These are phyloP conservation scores for Seriola quinqueradiata DNA, from an alignment of 2,113 vertebrate species.

Conservation along the genomic window DNA sequence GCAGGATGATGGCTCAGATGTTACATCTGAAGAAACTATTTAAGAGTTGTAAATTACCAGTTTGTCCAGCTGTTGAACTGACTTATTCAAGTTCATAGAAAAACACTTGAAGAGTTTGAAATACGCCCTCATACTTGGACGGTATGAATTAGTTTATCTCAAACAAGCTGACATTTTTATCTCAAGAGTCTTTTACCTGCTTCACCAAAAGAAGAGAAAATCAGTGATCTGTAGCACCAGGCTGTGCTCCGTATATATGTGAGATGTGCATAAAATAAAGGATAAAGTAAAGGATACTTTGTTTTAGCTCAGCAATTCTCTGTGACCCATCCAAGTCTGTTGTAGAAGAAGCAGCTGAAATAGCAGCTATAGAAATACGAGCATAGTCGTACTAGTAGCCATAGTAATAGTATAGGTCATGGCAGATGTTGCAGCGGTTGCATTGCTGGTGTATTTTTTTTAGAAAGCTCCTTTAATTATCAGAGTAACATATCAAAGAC, in stretches of 20 bases:
- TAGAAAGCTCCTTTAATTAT: conserved; percentile 10
- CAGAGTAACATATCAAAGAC: conserved; percentile 11
- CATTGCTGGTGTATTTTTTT: neutral
- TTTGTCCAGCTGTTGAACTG: neutral
- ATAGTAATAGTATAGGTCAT: neutral
- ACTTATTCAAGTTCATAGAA: neutral
- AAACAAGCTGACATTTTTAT: neutral
- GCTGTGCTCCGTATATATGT: neutral
- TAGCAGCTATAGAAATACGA: conserved; percentile 1
- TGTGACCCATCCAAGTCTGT: neutral
- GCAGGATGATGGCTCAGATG: neutral
- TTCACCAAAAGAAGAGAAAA: neutral
- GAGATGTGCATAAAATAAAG: neutral
- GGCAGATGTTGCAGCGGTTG: conserved; percentile 13
- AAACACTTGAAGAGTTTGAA: conserved; percentile 5
- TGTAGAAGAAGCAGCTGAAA: neutral
- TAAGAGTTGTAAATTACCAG: neutral
- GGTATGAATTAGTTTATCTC: neutral
- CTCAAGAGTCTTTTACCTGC: neutral
- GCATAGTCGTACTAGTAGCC: neutral
- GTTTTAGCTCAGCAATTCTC: neutral
- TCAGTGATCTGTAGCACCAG: neutral
- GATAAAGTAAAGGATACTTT: neutral
- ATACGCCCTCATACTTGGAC: neutral
- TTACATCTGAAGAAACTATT: neutral